Evolutionary conservation across 2,113 vertebrate species (phyloP).

Genomic region (Danionella cerebrum): DNA sequence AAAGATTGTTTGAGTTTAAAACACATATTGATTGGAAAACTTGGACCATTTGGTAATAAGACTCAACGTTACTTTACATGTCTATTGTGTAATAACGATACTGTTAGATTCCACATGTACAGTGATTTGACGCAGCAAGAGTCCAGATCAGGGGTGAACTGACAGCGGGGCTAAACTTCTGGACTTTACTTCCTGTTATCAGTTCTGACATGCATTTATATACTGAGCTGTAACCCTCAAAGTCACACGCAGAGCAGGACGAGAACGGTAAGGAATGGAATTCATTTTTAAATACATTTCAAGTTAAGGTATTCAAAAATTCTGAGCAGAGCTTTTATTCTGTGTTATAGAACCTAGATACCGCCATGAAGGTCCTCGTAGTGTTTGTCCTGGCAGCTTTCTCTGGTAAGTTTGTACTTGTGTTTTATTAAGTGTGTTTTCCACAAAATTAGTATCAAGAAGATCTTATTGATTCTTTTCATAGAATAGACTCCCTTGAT

Average conservation of each 20-base stretch:
- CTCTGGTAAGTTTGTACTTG: constrained; percentile 41
- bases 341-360: background rate
- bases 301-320: no score
- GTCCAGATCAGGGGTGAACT: background rate
- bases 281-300: no score
- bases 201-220: constrained; percentile 40
- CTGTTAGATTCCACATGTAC: no score
- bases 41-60: no score
- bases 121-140: no score
- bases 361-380: constrained; percentile 51
- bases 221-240: background rate
- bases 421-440: background rate
- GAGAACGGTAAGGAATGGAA: background rate
- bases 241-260: constrained; percentile 1
- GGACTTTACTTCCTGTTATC: constrained; percentile 49
- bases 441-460: background rate
- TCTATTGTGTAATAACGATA: no score
- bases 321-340: no score
- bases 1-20: no score
- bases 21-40: no score
- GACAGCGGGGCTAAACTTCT: constrained; percentile 41
- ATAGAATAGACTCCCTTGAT: no score
- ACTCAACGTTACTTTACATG: no score
- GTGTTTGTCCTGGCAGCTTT: constrained; percentile 43
- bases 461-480: no score